phyloP scores from a whole-genome alignment of 2,113 vertebrate genomes.

The Pyrgilauda ruficollis region DNA sequence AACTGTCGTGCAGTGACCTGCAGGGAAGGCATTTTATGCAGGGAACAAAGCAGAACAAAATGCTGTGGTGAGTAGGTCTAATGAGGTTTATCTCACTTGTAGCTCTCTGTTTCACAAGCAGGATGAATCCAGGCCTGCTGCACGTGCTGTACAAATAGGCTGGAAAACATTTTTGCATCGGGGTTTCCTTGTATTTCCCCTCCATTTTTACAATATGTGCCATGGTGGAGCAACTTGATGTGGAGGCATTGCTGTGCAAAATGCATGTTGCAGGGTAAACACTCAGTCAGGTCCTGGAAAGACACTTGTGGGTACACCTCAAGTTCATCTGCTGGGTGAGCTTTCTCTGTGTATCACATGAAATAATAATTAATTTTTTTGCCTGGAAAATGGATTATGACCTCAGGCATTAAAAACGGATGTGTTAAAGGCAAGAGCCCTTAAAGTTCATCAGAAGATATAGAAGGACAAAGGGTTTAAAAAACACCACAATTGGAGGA shows the following conservation, averaged over 20 bases:
- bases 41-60: background rate
- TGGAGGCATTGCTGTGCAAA: background rate
- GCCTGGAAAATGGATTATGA: background rate
- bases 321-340: background rate
- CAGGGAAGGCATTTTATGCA: background rate
- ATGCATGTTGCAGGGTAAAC: too few species aligned
- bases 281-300: background rate
- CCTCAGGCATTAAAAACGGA: background rate
- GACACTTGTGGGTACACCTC: background rate
- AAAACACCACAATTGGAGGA: accelerated
- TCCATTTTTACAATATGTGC: background rate
- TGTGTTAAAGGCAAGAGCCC: background rate
- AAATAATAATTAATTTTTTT: background rate
- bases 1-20: background rate
- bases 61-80: background rate
- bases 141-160: accelerated
- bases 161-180: background rate
- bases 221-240: background rate
- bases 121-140: background rate
- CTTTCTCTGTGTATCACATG: background rate
- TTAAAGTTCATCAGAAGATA: background rate
- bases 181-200: background rate
- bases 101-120: background rate
- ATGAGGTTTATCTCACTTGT: accelerated
- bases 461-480: background rate